These are phyloP conservation scores for Heliangelus exortis DNA, from an alignment of 2,797 vertebrate species.

Conservation along the genomic window DNA sequence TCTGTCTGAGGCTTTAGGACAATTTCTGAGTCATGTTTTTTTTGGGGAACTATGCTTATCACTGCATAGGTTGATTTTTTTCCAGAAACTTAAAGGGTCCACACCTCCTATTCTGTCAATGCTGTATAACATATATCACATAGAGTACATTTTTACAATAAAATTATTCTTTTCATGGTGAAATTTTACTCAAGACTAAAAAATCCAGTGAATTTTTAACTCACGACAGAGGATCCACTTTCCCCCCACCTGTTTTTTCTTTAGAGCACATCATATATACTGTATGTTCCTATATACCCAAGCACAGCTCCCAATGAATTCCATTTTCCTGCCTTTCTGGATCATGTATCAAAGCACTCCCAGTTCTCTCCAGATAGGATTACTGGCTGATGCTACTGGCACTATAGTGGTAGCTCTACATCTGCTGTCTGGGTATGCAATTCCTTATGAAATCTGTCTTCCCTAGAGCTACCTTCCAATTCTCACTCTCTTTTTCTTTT, in stretches of 20 bases:
- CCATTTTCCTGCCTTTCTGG: neutral
- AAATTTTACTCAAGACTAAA: neutral
- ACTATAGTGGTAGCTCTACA: neutral
- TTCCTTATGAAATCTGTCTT: neutral
- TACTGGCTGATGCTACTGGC: neutral
- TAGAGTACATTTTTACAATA: neutral
- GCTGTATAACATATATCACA: neutral
- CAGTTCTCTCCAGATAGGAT: neutral
- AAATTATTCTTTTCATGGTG: neutral
- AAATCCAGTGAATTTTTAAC: neutral
- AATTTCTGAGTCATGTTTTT: neutral
- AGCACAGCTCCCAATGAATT: neutral
- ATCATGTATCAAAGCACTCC: neutral
- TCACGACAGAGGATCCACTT: neutral
- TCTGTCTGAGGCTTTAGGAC: neutral
- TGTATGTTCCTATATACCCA: neutral
- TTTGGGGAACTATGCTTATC: neutral
- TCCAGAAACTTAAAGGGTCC: neutral
- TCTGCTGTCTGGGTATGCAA: neutral
- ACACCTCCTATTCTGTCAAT: neutral
- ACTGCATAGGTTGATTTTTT: neutral
- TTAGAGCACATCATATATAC: neutral
- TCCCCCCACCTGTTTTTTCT: accelerated
- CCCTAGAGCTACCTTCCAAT: neutral
- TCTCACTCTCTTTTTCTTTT: neutral